phyloP scores from a whole-genome alignment of 1,140 invertebrate species.

The Lepidotrigona ventralis region DNA sequence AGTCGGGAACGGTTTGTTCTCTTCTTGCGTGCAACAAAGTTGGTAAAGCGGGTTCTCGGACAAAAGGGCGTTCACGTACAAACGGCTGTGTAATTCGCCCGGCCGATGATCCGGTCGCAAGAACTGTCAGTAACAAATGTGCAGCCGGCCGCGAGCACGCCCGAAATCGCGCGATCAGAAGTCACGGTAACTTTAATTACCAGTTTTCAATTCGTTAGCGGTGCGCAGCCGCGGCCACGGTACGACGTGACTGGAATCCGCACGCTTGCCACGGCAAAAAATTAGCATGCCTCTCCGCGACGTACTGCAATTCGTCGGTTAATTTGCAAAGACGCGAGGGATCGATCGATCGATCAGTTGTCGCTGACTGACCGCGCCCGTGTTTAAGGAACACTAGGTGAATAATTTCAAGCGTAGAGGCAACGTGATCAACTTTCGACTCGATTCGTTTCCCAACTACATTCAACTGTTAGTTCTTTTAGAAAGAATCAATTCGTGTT shows the following conservation, averaged over 20 bases:
- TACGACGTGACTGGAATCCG: slow-evolving; percentile 62
- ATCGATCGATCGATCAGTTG: slow-evolving; percentile 48
- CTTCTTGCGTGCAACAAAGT: neutral
- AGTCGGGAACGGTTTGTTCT: slow-evolving; percentile 1
- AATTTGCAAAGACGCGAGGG: slow-evolving; percentile 56
- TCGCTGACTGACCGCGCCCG: slow-evolving; percentile 13
- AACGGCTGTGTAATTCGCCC: slow-evolving; percentile 5
- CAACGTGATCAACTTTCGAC: neutral
- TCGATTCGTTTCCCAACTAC: neutral
- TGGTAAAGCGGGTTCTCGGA: neutral
- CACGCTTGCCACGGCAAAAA: slow-evolving; percentile 41
- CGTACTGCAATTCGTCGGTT: slow-evolving; percentile 47
- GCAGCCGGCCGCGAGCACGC: neutral
- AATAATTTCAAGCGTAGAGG: neutral
- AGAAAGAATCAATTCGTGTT: neutral
- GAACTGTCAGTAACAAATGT: slow-evolving; percentile 40
- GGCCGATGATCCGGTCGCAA: slow-evolving; percentile 33
- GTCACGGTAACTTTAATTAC: slow-evolving; percentile 62
- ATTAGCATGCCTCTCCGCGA: slow-evolving; percentile 58
- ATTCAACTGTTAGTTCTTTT: neutral
- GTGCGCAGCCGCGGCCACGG: slow-evolving; percentile 44
- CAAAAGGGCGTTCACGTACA: neutral
- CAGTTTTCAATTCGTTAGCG: slow-evolving; percentile 64
- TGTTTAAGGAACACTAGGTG: too few relatives aligned
- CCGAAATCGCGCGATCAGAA: slow-evolving; percentile 51